phyloP scores from a whole-genome alignment of 2,797 vertebrate species.

The Bovichtus variegatus region DNA sequence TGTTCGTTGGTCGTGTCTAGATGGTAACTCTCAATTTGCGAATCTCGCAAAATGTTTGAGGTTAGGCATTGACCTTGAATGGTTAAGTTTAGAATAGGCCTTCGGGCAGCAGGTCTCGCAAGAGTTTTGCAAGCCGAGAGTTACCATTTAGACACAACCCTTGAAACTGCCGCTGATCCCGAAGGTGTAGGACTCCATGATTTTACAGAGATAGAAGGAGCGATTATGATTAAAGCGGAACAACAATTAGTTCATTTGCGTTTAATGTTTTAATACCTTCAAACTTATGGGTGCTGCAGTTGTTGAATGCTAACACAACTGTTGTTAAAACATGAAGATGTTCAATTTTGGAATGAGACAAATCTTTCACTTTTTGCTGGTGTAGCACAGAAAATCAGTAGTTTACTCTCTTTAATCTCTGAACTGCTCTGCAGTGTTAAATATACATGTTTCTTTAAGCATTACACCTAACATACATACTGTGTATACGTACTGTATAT shows the following conservation, averaged over 20 bases:
- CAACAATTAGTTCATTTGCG: not conserved
- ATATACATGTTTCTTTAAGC: not conserved
- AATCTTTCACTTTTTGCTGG: not conserved
- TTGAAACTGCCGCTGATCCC: not conserved
- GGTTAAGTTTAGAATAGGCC: too few relatives aligned
- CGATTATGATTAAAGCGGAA: not conserved
- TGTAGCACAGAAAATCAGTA: not conserved
- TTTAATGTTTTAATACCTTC: not conserved
- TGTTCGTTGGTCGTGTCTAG: too few relatives aligned
- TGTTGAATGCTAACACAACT: slow-evolving; percentile 7
- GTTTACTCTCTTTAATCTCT: slow-evolving; percentile 3
- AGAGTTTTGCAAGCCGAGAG: too few relatives aligned
- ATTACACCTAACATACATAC: not conserved
- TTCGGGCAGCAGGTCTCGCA: too few relatives aligned
- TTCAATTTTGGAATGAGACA: not conserved
- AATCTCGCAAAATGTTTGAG: too few relatives aligned
- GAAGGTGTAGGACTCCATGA: not conserved
- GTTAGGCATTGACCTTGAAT: too few relatives aligned
- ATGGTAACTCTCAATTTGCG: too few relatives aligned
- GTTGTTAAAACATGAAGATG: slow-evolving; percentile 10
- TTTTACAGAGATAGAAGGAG: not conserved
- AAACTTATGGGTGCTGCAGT: not conserved
- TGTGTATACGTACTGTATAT: not conserved
- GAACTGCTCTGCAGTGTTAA: slow-evolving; percentile 21
- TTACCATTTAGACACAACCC: too few relatives aligned